These are phyloP conservation scores for Aviceda subcristata DNA, from an alignment of 2,113 vertebrate genomes.

Conservation along the genomic window DNA sequence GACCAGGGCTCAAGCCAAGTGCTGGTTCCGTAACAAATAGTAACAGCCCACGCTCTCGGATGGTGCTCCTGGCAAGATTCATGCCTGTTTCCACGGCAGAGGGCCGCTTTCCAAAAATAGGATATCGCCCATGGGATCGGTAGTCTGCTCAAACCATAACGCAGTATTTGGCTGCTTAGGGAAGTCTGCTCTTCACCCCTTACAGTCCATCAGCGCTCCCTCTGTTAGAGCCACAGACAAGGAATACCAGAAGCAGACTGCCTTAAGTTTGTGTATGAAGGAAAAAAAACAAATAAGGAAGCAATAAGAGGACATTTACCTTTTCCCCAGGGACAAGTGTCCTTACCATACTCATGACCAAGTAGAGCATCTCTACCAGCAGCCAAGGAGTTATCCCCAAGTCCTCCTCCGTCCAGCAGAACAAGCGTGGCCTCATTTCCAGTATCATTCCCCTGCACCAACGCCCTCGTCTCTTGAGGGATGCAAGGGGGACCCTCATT, in stretches of 20 bases:
- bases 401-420: neutral
- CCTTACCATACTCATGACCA: fast-evolving
- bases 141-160: fast-evolving
- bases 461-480: fast-evolving
- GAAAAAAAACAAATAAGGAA: neutral
- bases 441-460: neutral
- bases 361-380: neutral
- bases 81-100: neutral
- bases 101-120: neutral
- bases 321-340: neutral
- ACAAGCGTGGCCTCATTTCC: neutral
- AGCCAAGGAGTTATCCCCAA: too few species aligned
- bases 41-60: neutral
- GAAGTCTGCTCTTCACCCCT: neutral
- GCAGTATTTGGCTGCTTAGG: neutral
- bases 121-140: neutral
- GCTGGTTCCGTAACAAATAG: fast-evolving
- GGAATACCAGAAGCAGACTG: neutral
- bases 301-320: neutral
- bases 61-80: neutral
- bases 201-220: neutral
- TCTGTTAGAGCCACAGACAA: neutral
- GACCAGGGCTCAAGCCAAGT: too few species aligned
- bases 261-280: neutral
- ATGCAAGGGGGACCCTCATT: too few species aligned